Evolutionary conservation across 2,113 vertebrate species (phyloP).

Genomic region (Bagarius yarrelli): DNA sequence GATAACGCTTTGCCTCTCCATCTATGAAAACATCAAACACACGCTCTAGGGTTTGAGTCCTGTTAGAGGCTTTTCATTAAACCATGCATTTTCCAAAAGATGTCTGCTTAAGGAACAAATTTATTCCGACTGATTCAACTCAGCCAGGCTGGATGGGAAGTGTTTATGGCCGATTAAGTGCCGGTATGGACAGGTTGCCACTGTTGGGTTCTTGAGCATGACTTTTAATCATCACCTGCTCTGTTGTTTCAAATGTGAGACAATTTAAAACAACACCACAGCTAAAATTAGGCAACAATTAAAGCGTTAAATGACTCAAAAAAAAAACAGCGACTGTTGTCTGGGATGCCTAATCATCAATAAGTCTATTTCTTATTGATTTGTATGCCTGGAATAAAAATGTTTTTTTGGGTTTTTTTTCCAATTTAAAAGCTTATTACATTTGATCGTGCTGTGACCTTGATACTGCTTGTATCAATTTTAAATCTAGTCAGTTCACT

Average conservation of each 20-base stretch:
- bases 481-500: neutral
- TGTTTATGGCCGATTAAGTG: neutral
- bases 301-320: neutral
- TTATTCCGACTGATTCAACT: neutral
- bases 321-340: neutral
- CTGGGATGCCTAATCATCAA: neutral
- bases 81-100: neutral
- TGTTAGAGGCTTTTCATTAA: constrained; percentile 8
- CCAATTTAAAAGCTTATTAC: neutral
- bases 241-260: neutral
- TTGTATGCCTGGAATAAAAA: neutral
- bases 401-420: no score
- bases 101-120: constrained; percentile 1
- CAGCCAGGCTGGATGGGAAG: neutral
- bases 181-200: neutral
- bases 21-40: constrained; percentile 10
- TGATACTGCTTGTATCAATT: neutral
- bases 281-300: neutral
- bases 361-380: neutral
- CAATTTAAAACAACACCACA: neutral
- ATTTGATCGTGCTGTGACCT: neutral
- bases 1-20: neutral
- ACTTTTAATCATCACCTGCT: neutral
- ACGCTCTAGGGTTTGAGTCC: neutral
- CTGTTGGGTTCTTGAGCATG: neutral